A percentile compares a stretch with the other conserved stretches of the same genome.
Evolutionary conservation across 2,797 vertebrate species (phyloP).

Genomic region (Parotocinclus haroldoi): DNA sequence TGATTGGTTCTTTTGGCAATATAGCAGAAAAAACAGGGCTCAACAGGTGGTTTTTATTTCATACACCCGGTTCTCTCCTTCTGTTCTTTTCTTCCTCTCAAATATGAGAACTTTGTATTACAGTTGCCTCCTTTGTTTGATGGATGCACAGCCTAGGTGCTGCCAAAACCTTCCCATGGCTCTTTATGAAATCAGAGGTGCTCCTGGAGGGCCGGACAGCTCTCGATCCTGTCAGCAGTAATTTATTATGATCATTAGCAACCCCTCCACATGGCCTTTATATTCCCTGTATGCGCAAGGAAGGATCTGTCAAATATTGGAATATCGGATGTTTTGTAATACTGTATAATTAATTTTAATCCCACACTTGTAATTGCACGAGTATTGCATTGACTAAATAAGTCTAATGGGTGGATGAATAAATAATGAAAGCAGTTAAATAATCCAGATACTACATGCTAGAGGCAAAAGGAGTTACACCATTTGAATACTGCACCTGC

Average conservation of each 20-base stretch:
- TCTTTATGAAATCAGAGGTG: constrained; percentile 46
- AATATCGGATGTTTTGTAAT: too few species aligned
- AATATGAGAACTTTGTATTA: constrained; percentile 36
- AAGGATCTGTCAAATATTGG: too few species aligned
- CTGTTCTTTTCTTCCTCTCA: constrained; percentile 24
- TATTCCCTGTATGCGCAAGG: too few species aligned
- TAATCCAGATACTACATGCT: too few species aligned
- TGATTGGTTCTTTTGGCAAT: constrained; percentile 19
- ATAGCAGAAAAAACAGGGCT: constrained; percentile 14
- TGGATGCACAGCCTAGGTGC: constrained; percentile 22
- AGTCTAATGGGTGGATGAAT: too few species aligned
- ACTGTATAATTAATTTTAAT: too few species aligned
- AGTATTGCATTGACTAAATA: too few species aligned
- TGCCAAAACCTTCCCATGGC: constrained; percentile 43
- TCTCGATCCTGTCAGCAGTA: constrained; percentile 25
- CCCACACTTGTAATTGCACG: too few species aligned
- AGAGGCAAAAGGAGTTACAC: too few species aligned
- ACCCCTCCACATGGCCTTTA: constrained; percentile 6
- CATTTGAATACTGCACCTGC: too few species aligned
- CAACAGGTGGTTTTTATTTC: constrained; percentile 51
- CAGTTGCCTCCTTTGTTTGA: constrained; percentile 36
- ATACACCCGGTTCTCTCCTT: constrained; percentile 32
- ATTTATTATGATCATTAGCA: constrained; percentile 43
- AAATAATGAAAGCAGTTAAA: too few species aligned
- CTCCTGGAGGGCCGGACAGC: constrained; percentile 35